Conservation (phyloP, 2,888 invertebrate genomes). For the Pachliopta kotzebuea region DNA sequence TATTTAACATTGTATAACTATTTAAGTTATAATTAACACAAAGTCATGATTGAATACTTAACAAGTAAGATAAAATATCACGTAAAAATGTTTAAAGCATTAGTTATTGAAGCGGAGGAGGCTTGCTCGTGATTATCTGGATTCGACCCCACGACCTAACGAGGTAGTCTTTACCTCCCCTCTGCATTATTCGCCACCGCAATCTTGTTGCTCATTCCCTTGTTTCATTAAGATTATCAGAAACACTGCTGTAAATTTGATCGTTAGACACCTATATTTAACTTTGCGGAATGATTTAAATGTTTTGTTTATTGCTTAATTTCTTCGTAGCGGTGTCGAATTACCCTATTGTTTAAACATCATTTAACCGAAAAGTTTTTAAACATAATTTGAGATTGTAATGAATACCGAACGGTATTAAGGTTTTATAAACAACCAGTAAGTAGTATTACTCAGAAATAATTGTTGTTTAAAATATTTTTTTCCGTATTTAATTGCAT, state of each 20-base stretch:
- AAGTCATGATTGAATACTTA: no score
- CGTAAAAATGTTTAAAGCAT: constrained; percentile 22
- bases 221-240: constrained; percentile 41
- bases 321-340: constrained; percentile 10
- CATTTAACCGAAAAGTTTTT: neutral
- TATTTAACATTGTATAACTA: no score
- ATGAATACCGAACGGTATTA: no score
- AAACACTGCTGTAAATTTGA: constrained; percentile 31
- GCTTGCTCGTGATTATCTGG: constrained; percentile 37
- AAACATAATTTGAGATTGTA: neutral
- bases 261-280: constrained; percentile 33
- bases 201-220: constrained; percentile 38
- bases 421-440: no score
- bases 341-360: constrained; percentile 6
- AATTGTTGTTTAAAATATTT: no score
- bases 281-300: constrained; percentile 21
- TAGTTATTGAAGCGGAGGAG: constrained; percentile 29
- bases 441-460: no score
- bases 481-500: no score
- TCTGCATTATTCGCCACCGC: constrained; percentile 44
- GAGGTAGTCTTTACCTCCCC: constrained; percentile 45
- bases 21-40: no score
- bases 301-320: constrained; percentile 24
- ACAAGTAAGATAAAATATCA: constrained; percentile 1
- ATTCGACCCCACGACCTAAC: constrained; percentile 46